phyloP scores from a whole-genome alignment of 1,140 invertebrate genomes.

The Trichogramma pretiosum region DNA sequence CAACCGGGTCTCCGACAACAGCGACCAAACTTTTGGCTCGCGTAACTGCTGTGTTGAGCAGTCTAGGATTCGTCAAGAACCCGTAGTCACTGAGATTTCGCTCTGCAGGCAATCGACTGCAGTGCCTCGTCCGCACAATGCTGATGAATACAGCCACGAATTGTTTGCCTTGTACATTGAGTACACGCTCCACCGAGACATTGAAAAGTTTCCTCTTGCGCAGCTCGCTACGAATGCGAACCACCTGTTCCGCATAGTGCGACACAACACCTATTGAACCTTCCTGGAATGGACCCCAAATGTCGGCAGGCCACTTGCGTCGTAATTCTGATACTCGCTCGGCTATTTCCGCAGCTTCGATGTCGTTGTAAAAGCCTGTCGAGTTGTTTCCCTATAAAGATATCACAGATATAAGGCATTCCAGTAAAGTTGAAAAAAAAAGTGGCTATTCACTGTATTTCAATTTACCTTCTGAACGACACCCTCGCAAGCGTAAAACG shows the following conservation, averaged over 20 bases:
- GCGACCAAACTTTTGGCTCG: conserved; percentile 79
- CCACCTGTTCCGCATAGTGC: conserved; percentile 76
- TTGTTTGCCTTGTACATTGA: conserved; percentile 86
- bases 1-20: conserved; percentile 80
- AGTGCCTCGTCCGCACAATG: conserved; percentile 73
- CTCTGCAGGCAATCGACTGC: conserved; percentile 43
- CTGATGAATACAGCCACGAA: conserved; percentile 79
- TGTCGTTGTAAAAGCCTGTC: conserved; percentile 77
- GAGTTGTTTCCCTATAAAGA: conserved; percentile 60
- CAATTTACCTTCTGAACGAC: conserved; percentile 55
- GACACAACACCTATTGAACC: conserved; percentile 76
- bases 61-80: conserved; percentile 75
- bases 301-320: conserved; percentile 57
- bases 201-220: conserved; percentile 63
- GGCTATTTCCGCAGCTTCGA: conserved; percentile 74
- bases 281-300: conserved; percentile 67
- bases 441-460: background rate
- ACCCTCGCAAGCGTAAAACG: conserved; percentile 74
- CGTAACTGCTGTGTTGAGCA: conserved; percentile 81
- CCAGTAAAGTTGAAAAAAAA: no score
- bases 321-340: conserved; percentile 61
- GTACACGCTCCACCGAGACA: conserved; percentile 75
- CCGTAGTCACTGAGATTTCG: conserved; percentile 68
- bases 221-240: conserved; percentile 68
- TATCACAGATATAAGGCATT: background rate